phyloP scores from a whole-genome alignment of 2,888 invertebrate genomes.

The Thelaira solivaga region DNA sequence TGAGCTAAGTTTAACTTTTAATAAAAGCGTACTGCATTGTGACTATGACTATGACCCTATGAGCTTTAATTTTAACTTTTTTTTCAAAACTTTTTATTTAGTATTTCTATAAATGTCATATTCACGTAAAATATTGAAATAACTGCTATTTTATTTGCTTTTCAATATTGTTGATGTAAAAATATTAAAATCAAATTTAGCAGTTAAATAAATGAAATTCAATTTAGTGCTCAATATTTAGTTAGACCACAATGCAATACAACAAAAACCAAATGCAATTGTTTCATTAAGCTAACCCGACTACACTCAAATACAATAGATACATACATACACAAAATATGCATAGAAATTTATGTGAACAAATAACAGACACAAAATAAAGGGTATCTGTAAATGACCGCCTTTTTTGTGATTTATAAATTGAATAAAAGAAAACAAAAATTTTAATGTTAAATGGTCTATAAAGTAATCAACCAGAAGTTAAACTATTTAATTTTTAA shows the following conservation, averaged over 20 bases:
- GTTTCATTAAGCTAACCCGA: too few relatives aligned
- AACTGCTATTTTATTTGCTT: not conserved
- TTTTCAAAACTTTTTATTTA: too few relatives aligned
- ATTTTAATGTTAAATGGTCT: too few relatives aligned
- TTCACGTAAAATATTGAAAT: too few relatives aligned
- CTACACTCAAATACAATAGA: not conserved
- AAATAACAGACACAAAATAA: not conserved
- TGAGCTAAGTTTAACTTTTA: too few relatives aligned
- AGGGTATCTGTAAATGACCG: not conserved
- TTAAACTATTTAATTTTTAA: not conserved
- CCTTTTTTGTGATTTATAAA: slow-evolving; percentile 4
- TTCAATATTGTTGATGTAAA: slow-evolving; percentile 24
- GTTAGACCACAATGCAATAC: not conserved
- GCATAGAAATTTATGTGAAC: not conserved
- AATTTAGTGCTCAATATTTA: slow-evolving; percentile 37
- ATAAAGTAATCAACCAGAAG: not conserved
- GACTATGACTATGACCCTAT: too few relatives aligned
- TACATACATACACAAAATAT: not conserved
- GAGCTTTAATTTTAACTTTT: too few relatives aligned
- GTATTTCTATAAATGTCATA: too few relatives aligned
- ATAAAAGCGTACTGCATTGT: too few relatives aligned
- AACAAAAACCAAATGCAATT: slow-evolving; percentile 12
- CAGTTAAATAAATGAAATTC: slow-evolving; percentile 43
- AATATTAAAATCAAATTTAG: slow-evolving; percentile 52
- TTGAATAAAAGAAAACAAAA: not conserved